A percentile compares a stretch with the other conserved stretches of the same genome.
Evolutionary conservation across 2,797 vertebrate genomes (phyloP).

Genomic region (Zenarchopterus dispar): DNA sequence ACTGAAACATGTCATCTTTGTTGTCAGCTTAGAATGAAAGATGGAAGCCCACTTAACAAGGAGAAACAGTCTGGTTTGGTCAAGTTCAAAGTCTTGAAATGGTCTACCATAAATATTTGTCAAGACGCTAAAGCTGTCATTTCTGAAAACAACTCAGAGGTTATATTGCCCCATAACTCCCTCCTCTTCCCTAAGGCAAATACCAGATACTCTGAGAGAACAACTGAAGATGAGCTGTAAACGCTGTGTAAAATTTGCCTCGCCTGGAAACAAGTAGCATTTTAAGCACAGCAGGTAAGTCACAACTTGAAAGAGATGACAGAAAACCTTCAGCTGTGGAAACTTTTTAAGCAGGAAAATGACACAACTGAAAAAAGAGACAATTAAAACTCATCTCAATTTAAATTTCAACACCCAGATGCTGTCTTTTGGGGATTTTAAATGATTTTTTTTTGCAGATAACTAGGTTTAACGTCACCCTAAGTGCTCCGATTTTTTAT

Average conservation of each 20-base stretch:
- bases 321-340: no score
- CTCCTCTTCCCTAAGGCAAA: conserved; percentile 56
- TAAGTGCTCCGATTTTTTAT: no score
- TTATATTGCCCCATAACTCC: conserved; percentile 42
- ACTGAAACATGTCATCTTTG: conserved; percentile 48
- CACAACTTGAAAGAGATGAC: no score
- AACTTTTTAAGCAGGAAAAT: no score
- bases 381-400: no score
- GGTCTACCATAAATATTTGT: conserved; percentile 66
- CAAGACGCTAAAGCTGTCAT: conserved; percentile 72
- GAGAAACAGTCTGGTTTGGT: conserved; percentile 61
- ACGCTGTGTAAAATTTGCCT: conserved; percentile 25
- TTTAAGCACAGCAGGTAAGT: background rate
- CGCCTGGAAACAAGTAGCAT: conserved; percentile 6
- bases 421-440: no score
- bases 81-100: conserved; percentile 75
- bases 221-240: conserved; percentile 26
- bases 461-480: no score
- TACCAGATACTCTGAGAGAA: conserved; percentile 34
- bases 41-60: conserved; percentile 23
- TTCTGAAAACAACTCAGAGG: conserved; percentile 64
- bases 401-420: no score
- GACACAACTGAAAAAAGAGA: no score
- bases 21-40: conserved; percentile 40
- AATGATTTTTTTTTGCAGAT: no score